phyloP scores from a whole-genome alignment of 2,888 invertebrate genomes.

The Matsumyia berberina region DNA sequence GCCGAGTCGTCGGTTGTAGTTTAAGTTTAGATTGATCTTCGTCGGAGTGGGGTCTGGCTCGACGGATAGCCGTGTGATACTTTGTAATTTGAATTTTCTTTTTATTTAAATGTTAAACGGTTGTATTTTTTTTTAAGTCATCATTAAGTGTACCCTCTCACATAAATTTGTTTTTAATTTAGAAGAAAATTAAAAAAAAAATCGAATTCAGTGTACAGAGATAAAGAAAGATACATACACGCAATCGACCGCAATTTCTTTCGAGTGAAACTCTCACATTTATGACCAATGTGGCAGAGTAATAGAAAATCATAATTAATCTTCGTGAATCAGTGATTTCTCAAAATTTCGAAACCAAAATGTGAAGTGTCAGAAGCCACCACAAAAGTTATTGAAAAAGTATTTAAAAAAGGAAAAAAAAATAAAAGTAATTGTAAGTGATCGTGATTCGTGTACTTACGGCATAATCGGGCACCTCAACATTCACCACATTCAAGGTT shows the following conservation, averaged over 20 bases:
- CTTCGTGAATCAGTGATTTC: constrained; percentile 37
- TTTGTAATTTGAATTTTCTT: background rate
- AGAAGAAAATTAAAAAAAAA: constrained; percentile 15
- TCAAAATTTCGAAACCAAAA: constrained; percentile 50
- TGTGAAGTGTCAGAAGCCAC: constrained; percentile 57
- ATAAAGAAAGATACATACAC: background rate
- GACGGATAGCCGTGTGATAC: background rate
- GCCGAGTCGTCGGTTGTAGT: constrained; percentile 34
- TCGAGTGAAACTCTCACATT: constrained; percentile 45
- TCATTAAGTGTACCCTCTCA: too few species aligned
- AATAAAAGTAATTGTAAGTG: constrained; percentile 28
- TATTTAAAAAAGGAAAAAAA: constrained; percentile 14
- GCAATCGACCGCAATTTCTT: constrained; percentile 1
- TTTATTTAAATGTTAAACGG: background rate
- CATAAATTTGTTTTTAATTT: constrained; percentile 2
- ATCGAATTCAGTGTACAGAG: background rate
- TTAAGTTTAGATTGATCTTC: constrained; percentile 60
- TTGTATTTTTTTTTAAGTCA: background rate
- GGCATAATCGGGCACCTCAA: constrained; percentile 47
- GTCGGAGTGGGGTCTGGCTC: constrained; percentile 47
- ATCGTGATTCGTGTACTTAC: constrained; percentile 57
- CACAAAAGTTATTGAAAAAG: constrained; percentile 31
- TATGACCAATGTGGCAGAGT: constrained; percentile 34
- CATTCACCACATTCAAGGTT: constrained; percentile 70
- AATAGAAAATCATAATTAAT: constrained; percentile 37